These are phyloP conservation scores for Danio rerio DNA, from an alignment of 2,113 vertebrate species.

Conservation along the genomic window GRCz12tu NC_133185.1:46719501-46720000, in stretches of 20 bases:
- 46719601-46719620: neutral
- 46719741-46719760: neutral
- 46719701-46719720: conserved; percentile 42
- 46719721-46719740: conserved; percentile 16
- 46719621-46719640: neutral
- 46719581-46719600: conserved; percentile 12
- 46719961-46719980: no score
- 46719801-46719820: neutral
- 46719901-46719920: no score
- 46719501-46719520: no score
- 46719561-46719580: neutral
- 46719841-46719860: no score
- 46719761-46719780: neutral
- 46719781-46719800: neutral
- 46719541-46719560: no score
- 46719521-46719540: no score
- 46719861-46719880: no score
- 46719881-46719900: no score
- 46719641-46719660: conserved; percentile 28
- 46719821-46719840: no score
- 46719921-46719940: no score
- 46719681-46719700: conserved; percentile 35
- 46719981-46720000: no score
- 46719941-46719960: no score
- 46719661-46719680: conserved; percentile 30